Evolutionary conservation across 2,113 vertebrate species (phyloP), one percentile per base, ranked within the genome.

Genomic region (Dromaius novaehollandiae): DNA sequence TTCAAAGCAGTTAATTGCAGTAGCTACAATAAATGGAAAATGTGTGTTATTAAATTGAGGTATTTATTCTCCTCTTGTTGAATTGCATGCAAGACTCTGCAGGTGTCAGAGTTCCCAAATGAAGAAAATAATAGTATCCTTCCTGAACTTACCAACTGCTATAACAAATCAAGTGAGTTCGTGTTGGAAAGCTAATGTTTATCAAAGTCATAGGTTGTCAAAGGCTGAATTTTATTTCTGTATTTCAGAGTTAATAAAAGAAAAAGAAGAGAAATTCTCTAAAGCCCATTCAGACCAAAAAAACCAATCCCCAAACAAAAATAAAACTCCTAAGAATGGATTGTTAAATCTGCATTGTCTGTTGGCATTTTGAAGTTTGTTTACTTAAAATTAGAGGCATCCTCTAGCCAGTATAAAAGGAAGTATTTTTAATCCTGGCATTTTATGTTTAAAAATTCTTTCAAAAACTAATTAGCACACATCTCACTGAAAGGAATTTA

Each of bases 401-500:
- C 60, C 16, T 53, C 86, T 66, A n/a, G 60, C 85, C n/a, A n/a
- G n/a, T n/a, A n/a, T n/a, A 82, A 83, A 93, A 34, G 3, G 25
- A 61, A 68, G 70, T 77, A 55, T 73, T 79, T 95, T 92, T 68
- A 38, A 76, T 92, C 2, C 86, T 58, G 56, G 30, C 81, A 56
- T 90, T 44, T 76, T 77, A 24, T 79, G 44, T 65, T 77, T 88
- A 82, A 96, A 82, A 53, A 91, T 38, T 89, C 12, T 79, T 90
- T 91, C 36, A 88, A 89, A 97, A 95, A 97, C 77, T 89, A 85
- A 83, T 84, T 80, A 91, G 51, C 87, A 96, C 71, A n/a, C 91
- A 97, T 97, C 74, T 95, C 95, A 97, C 76, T 96, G 69, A 96
- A 95, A 97, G 97, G 75, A 96, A 98, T 97, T 98, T 96, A 95